Evolutionary conservation across 2,888 invertebrate genomes (phyloP), one percentile per base, ranked within the genome.

Genomic region (Prosapia bicincta): DNA sequence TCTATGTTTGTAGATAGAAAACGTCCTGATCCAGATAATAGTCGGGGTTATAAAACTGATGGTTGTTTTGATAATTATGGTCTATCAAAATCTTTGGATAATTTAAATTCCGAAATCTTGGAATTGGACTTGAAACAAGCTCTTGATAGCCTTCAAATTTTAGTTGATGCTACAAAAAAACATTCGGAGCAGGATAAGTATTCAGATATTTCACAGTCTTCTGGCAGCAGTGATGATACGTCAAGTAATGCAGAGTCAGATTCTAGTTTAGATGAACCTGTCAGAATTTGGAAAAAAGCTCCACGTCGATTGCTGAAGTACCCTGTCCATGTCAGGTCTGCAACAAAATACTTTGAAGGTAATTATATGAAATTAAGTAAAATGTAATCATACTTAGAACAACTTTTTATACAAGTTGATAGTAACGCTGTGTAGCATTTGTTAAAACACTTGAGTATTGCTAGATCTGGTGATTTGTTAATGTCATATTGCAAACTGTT

Each of bases 31-130:
- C 43, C n/a, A n/a, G 13, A 2, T n/a, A 30, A 23, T 67, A 72
- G 25, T n/a, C n/a, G n/a, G n/a, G n/a, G n/a, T n/a, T n/a, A n/a
- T n/a, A n/a, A n/a, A n/a, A n/a, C n/a, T n/a, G 54, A 54, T 20
- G 54, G 54, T 6, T 38, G 74, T 38, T 74, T 69, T n/a, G 74
- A 65, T 24, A 74, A 74, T 66, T 74, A 69, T 68, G 74, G 74
- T 7, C 69, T 74, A 3, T 74, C 74, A 26, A 69, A 74, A 32
- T 74, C 74, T 66, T 15, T 74, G 66, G 74, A 74, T n/a, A 66
- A 74, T 66, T 65, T 74, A 13, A 54, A 54, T 54, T 20, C 54
- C 3, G 54, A 54, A 20, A 13, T 54, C 54, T 5, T 2, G 3
- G 54, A 54, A 54, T 54, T 54, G 54, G 54, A 54, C 20, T 13